Evolutionary conservation across 2,888 invertebrate genomes (phyloP).

Genomic region (Mythimna vitellina): DNA sequence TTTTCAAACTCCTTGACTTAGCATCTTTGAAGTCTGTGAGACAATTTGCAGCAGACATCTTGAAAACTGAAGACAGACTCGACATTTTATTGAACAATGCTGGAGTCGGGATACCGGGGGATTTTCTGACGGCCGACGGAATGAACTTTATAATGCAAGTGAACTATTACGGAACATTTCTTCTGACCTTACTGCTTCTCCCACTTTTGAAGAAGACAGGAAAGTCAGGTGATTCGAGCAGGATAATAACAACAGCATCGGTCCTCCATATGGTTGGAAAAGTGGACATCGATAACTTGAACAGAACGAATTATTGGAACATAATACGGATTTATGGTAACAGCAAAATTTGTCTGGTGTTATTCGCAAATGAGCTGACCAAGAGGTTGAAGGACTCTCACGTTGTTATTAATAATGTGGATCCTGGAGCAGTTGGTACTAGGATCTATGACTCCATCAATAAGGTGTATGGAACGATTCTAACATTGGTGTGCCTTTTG

Average conservation of each 20-base stretch:
- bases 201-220: constrained; percentile 73
- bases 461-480: constrained; percentile 85
- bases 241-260: constrained; percentile 87
- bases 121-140: constrained; percentile 92
- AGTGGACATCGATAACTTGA: constrained; percentile 56
- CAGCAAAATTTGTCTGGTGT: constrained; percentile 90
- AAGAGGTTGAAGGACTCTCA: constrained; percentile 91
- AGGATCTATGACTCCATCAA: constrained; percentile 90
- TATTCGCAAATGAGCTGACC: constrained; percentile 93
- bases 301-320: constrained; percentile 51
- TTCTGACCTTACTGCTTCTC: constrained; percentile 82
- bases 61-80: constrained; percentile 92
- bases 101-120: constrained; percentile 91
- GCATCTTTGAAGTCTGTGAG: constrained; percentile 93
- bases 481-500: constrained; percentile 84
- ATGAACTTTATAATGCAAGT: constrained; percentile 96
- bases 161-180: constrained; percentile 97
- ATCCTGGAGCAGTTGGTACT: constrained; percentile 95
- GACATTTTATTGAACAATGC: constrained; percentile 97
- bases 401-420: constrained; percentile 94
- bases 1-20: constrained; percentile 93
- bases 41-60: constrained; percentile 94
- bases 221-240: constrained; percentile 73
- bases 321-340: constrained; percentile 64
- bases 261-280: constrained; percentile 76